A percentile compares a stretch with the other conserved stretches of the same genome.
Conservation (phyloP, 2,888 invertebrate species). For the Amitus sp. region DNA sequence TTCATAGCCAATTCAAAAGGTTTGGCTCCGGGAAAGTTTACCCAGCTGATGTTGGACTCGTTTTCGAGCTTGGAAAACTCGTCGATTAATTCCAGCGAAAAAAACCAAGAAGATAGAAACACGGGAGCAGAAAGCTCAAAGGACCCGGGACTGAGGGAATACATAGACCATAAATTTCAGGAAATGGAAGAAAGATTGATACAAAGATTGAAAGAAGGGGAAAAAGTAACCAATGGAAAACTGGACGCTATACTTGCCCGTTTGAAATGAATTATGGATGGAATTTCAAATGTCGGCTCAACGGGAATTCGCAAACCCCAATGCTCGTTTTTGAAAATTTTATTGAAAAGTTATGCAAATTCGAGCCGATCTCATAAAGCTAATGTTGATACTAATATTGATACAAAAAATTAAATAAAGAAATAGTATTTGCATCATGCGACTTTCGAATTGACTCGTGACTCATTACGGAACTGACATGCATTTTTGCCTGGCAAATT, state of each 20-base stretch:
- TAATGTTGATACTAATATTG: too few species aligned
- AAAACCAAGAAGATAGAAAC: conserved; percentile 18
- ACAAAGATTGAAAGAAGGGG: conserved; percentile 54
- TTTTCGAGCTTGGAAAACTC: conserved; percentile 60
- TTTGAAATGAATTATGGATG: not conserved
- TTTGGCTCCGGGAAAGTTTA: conserved; percentile 62
- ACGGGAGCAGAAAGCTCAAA: conserved; percentile 16
- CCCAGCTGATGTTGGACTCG: too few species aligned
- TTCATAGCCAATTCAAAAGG: conserved; percentile 65
- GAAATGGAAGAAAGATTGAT: conserved; percentile 57
- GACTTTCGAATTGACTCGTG: too few species aligned
- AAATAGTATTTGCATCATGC: too few species aligned
- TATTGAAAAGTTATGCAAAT: too few species aligned
- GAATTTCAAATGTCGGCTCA: too few species aligned
- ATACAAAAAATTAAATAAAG: too few species aligned
- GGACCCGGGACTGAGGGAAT: conserved; percentile 43
- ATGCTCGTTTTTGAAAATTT: too few species aligned
- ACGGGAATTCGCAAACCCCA: too few species aligned
- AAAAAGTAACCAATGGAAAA: conserved; percentile 57
- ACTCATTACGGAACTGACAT: too few species aligned
- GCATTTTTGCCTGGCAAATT: too few species aligned
- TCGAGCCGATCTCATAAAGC: too few species aligned
- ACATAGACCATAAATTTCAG: conserved; percentile 57
- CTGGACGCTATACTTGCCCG: conserved; percentile 54
- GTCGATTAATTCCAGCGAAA: conserved; percentile 62